phyloP scores from a whole-genome alignment of 2,888 invertebrate genomes.

The Axea sp. region DNA sequence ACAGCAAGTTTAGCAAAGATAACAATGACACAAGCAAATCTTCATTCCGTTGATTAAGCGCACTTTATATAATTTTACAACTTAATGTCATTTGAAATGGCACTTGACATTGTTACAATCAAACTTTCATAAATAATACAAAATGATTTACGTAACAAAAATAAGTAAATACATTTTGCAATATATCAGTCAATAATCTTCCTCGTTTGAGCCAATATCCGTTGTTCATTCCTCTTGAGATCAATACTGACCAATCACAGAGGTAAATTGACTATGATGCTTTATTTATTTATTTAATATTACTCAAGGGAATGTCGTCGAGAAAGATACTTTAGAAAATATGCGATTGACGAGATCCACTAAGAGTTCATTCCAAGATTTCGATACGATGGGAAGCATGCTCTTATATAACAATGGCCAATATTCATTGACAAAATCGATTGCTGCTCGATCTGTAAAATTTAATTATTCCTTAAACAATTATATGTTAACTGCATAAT shows the following conservation, averaged over 20 bases:
- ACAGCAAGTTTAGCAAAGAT: no score
- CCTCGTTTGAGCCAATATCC: constrained; percentile 34
- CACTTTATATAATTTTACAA: no score
- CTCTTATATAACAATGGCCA: constrained; percentile 83
- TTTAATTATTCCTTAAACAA: constrained; percentile 18
- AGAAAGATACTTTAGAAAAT: constrained; percentile 76
- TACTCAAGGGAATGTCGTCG: constrained; percentile 72
- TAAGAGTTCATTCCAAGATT: constrained; percentile 82
- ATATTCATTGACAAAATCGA: constrained; percentile 82
- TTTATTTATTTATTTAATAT: constrained; percentile 29
- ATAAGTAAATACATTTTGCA: constrained; percentile 30
- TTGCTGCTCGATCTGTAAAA: constrained; percentile 81
- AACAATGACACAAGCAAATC: no score
- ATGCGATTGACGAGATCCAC: constrained; percentile 81
- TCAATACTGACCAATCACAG: constrained; percentile 54
- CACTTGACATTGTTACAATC: constrained; percentile 33
- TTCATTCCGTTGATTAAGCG: no score
- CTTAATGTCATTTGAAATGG: no score
- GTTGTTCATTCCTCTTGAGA: constrained; percentile 49
- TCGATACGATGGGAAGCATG: constrained; percentile 81
- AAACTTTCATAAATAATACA: constrained; percentile 30
- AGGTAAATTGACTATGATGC: constrained; percentile 54
- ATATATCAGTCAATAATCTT: constrained; percentile 36
- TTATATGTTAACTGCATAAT: no score
- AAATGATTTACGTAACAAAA: constrained; percentile 17